Percentiles rank a stretch among this genome's conserved stretches.
Evolutionary conservation across 2,888 invertebrate genomes (phyloP).

Genomic region (Campoplex capitator): DNA sequence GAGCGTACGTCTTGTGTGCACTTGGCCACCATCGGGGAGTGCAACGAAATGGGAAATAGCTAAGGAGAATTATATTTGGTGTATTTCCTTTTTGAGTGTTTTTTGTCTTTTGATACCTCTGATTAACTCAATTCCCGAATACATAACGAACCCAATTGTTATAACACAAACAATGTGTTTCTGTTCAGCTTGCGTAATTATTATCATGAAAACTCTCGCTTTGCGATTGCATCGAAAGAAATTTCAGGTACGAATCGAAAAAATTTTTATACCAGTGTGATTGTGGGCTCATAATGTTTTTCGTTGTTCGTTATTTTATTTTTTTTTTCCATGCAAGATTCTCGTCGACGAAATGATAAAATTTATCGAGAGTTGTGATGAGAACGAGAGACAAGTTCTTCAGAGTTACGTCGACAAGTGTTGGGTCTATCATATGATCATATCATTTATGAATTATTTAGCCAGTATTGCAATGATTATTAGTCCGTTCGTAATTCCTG

Average conservation of each 20-base stretch:
- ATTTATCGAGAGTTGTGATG: conserved; percentile 24
- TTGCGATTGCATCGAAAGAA: conserved; percentile 59
- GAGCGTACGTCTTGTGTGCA: conserved; percentile 46
- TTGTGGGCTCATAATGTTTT: neutral
- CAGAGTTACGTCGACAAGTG: conserved; percentile 67
- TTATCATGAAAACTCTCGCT: conserved; percentile 66
- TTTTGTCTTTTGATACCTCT: conserved; percentile 49
- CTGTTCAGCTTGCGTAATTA: conserved; percentile 63
- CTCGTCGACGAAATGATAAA: conserved; percentile 31
- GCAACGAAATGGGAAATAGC: conserved; percentile 46
- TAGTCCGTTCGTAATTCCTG: conserved; percentile 61
- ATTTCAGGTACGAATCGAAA: conserved; percentile 62
- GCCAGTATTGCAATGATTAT: conserved; percentile 62
- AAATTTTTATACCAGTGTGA: too few relatives aligned
- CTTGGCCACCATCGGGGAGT: conserved; percentile 67
- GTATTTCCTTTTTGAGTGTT: conserved; percentile 32
- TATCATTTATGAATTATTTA: conserved; percentile 55
- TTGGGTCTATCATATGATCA: conserved; percentile 43
- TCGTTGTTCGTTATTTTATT: neutral
- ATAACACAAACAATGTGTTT: conserved; percentile 68
- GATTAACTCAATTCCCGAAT: conserved; percentile 42
- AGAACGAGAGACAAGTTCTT: conserved; percentile 46
- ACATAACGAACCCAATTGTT: conserved; percentile 52
- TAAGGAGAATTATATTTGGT: conserved; percentile 56
- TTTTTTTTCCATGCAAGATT: neutral